phyloP scores from a whole-genome alignment of 2,797 vertebrate species.

The Pseudocheirus occidentalis region DNA sequence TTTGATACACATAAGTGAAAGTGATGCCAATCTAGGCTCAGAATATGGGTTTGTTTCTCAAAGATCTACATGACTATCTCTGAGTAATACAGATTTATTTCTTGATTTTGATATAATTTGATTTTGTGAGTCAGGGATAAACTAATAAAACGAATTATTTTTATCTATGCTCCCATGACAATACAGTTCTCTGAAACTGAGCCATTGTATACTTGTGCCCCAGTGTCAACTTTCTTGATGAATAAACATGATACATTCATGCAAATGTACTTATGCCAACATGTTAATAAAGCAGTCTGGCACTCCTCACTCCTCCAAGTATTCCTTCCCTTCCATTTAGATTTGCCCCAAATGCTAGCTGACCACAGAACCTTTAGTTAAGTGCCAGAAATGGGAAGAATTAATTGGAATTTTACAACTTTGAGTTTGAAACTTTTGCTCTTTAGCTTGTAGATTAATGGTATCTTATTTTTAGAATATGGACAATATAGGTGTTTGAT shows the following conservation, averaged over 20 bases:
- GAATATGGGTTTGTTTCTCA: slow-evolving; percentile 3
- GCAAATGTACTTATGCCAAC: background rate
- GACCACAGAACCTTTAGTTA: slow-evolving; percentile 75
- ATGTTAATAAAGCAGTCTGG: background rate
- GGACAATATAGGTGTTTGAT: slow-evolving; percentile 72
- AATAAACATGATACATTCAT: background rate
- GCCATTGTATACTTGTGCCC: background rate
- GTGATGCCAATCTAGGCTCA: slow-evolving; percentile 1
- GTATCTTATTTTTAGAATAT: slow-evolving; percentile 83
- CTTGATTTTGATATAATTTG: slow-evolving; percentile 22
- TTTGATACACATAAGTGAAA: slow-evolving; percentile 6
- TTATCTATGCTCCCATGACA: background rate
- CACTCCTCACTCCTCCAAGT: background rate
- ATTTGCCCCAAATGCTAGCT: slow-evolving; percentile 47
- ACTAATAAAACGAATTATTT: slow-evolving; percentile 42
- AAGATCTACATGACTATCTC: background rate
- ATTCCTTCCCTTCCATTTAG: background rate
- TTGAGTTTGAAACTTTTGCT: slow-evolving; percentile 72
- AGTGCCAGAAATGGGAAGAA: slow-evolving; percentile 72
- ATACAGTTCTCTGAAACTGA: background rate
- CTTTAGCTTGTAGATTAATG: slow-evolving; percentile 77
- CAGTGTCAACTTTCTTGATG: background rate
- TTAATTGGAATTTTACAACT: slow-evolving; percentile 54
- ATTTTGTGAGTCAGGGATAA: slow-evolving; percentile 31
- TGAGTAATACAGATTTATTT: slow-evolving; percentile 37